Evolutionary conservation across 2,888 invertebrate species (phyloP).

Genomic region (Drosophila dives): DNA sequence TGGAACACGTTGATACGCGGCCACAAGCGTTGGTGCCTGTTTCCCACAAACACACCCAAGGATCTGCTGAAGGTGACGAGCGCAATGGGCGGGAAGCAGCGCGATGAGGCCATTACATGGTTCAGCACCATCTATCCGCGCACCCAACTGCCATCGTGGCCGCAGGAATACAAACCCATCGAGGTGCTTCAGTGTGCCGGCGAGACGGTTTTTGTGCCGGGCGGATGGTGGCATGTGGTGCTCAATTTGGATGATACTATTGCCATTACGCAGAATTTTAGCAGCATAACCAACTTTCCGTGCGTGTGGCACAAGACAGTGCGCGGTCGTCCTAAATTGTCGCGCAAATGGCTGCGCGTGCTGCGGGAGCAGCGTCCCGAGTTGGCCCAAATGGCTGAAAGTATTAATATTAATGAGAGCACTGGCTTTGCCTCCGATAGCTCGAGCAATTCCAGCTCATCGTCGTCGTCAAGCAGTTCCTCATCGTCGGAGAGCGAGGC

Average conservation of each 20-base stretch:
- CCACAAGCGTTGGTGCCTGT: conserved; percentile 99
- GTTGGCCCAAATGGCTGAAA: conserved; percentile 91
- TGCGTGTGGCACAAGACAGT: conserved; percentile 99
- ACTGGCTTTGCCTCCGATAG: conserved; percentile 98
- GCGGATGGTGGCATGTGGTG: conserved; percentile 99
- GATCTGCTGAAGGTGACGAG: conserved; percentile 97
- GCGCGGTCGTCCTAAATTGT: conserved; percentile 97
- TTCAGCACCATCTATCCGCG: conserved; percentile 97
- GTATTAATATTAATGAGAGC: conserved; percentile 93
- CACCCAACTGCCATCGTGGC: conserved; percentile 95
- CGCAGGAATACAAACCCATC: conserved; percentile 94
- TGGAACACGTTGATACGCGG: conserved; percentile 99
- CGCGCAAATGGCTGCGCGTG: conserved; percentile 94
- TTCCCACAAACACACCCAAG: conserved; percentile 98
- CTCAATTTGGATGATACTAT: conserved; percentile 98
- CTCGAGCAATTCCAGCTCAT: conserved; percentile 92
- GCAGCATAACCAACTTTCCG: conserved; percentile 97
- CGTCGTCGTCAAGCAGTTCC: conserved; percentile 89
- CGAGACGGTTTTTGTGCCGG: conserved; percentile 99
- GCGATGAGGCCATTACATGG: conserved; percentile 99
- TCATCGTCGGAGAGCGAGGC: conserved; percentile 70
- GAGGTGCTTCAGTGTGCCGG: conserved; percentile 98
- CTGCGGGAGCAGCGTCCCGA: conserved; percentile 90
- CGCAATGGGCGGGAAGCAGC: conserved; percentile 97
- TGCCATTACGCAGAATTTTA: conserved; percentile 99